phyloP scores from a whole-genome alignment of 2,113 vertebrate species.

The Callaeas wilsoni region DNA sequence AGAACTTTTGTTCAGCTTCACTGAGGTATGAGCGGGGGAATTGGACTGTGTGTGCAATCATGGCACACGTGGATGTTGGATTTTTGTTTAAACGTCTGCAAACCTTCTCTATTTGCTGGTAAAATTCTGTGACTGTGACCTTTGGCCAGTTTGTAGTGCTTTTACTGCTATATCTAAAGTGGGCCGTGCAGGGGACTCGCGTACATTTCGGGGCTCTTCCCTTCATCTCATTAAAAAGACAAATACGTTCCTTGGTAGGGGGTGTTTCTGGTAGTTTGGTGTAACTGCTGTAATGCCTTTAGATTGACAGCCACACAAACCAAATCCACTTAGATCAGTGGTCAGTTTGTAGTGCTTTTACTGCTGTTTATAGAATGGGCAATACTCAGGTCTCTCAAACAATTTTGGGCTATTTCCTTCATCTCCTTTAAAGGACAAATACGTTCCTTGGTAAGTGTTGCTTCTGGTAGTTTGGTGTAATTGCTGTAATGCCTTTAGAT shows the following conservation, averaged over 20 bases:
- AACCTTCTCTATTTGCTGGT: neutral
- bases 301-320: neutral
- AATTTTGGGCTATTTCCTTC: too few species aligned
- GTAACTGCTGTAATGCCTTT: neutral
- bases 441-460: too few species aligned
- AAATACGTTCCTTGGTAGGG: neutral
- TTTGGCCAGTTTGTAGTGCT: neutral
- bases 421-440: too few species aligned
- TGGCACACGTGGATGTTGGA: neutral
- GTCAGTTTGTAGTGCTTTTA: too few species aligned
- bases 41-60: accelerated
- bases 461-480: too few species aligned
- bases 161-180: neutral
- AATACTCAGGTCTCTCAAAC: too few species aligned
- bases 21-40: neutral
- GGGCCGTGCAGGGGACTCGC: neutral
- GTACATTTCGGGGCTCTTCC: neutral
- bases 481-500: too few species aligned
- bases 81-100: neutral
- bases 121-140: neutral
- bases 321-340: neutral
- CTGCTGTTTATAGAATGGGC: too few species aligned
- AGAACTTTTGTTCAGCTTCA: neutral
- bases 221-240: neutral
- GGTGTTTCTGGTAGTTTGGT: neutral